Base-by-base conservation (phyloP, 2,797 vertebrate genomes). In the Eulemur albifrons region DNA sequence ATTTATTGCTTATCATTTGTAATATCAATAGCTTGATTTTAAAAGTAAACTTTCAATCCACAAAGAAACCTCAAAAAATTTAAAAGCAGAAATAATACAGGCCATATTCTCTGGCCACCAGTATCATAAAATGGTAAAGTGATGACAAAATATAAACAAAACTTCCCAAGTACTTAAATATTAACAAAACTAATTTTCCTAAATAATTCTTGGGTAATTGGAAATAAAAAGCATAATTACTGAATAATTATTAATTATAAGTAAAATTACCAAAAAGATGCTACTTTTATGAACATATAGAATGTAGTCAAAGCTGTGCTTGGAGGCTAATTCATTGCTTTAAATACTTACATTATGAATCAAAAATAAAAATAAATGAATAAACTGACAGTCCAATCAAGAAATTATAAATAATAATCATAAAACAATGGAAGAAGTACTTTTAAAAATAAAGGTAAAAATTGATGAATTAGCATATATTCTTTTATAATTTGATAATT, bases 401-500 rank as follows among this genome's bases (percentile, higher is more conserved):
- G 23, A 94, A 84, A 76, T 88, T 88, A 75, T 59, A 83, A 97
- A 88, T 59, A 80, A 59, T 61, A 43, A 67, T 63, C 72, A 45
- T 82, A 59, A 77, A 54, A 65, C 35, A 95, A 63, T 65, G 21
- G n/a, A 95, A 48, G 13, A 95, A 48, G 13, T 40, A 70, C 50
- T 79, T 4, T 35, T 92, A 85, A 82, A 84, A n/a, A 43, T 80
- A 92, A 73, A 93, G 7, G 3, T n/a, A 95, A 35, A 85, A 82
- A 91, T 65, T 43, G 45, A 38, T 82, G n/a, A 83, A 85, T 72
- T 83, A 32, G 8, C 82, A 11, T 83, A 25, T 85, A 23, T 2
- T 96, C n/a, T 92, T 93, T 95, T 73, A 32, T 93, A 89, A 84
- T 67, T 90, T 93, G 76, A 81, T 76, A 54, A 91, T 76, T 89